Evolutionary conservation across 2,888 invertebrate genomes (phyloP), one percentile per base, ranked within the genome.

Genomic region (Heliothis peltigera): DNA sequence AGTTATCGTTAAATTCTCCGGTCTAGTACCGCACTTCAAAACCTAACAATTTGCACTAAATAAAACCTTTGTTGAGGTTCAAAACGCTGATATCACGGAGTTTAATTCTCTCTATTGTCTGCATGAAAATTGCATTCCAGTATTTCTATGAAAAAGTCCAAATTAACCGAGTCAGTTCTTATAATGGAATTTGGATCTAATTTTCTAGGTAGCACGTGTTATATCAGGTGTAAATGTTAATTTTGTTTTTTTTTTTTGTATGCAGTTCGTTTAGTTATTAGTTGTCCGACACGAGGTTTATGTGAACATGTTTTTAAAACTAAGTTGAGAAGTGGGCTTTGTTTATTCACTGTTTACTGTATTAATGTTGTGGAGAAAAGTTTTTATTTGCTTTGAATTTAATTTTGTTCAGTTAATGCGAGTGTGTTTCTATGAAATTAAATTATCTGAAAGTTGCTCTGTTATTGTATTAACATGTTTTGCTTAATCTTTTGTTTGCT

Each of bases 21-120:
- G 32, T 64, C 18, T 67, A 56, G 61, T 48, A 42, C 21, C n/a
- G 54, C 47, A 68, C 55, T 21, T 62, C 53, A 61, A 68, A 75
- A 67, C 64, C 54, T 63, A 78, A 72, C 70, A 77, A 80, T 75
- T 69, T 68, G 74, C 67, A 70, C 69, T 69, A 73, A 75, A 78
- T 77, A 80, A 80, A 77, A 73, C 59, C 72, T 74, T 70, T 75
- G 65, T 75, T 54, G 53, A 68, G 79, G 64, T 79, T 78, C 63
- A 74, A 81, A 83, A 77, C 64, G 65, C 75, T 82, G 79, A 80
- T 78, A 78, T 75, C 75, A 67, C 77, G 43, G 62, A 64, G 81
- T 76, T 84, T 87, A 86, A 87, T 87, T 85, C 79, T 60, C 42
- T 72, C 84, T 76, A 87, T 89, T 89, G 88, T 89, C 81, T 81